Base-by-base conservation (phyloP, 2,113 vertebrate genomes). In the Plectropomus leopardus region DNA sequence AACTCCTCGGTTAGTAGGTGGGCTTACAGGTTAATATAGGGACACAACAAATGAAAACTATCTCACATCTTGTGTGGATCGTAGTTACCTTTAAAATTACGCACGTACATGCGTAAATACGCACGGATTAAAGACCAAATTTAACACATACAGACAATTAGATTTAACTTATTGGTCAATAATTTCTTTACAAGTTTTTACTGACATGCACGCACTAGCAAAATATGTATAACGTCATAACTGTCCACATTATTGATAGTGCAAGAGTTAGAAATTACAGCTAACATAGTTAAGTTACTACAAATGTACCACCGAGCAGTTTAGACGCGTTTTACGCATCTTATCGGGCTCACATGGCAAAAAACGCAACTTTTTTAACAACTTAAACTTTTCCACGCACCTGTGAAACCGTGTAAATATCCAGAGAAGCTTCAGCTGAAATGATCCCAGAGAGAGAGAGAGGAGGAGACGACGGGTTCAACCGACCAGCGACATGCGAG, bases 401-500 rank as follows among this genome's bases (percentile, higher is more conserved):
- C 84, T 78, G 74, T 32, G 23, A 28, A 70, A 8, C 3, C 1
- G 30, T 11, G 30, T 26, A 42, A 81, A 60, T 78, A 61, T 90
- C 88, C 88, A 45, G 66, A 1, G 28, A 63, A 45, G 21, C 0
- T 24, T 42, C 0, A 2, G 36, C 24, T 58, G 76, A 15, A 26
- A 44, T 11, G 68, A 55, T 64, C 44, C 85, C 74, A 51, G 32
- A 44, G 63, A 32, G 1, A 48, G 54, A 40, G 47, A 68, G 36
- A 28, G 45, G 47, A 54, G 66, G 36, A 30, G 69, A 55, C 72
- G 63, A 7, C 71, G 5, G 65, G 42, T 60, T 71, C 11, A 5
- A 76, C 24, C 32, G 82, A 67, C 85, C 72, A 71, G 47, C 34
- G 54, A 76, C 61, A 67, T 51, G 82, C 19, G 55, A 91, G 69